Base-by-base conservation (phyloP, 2,113 vertebrate species). In the Paramisgurnus dabryanus region DNA sequence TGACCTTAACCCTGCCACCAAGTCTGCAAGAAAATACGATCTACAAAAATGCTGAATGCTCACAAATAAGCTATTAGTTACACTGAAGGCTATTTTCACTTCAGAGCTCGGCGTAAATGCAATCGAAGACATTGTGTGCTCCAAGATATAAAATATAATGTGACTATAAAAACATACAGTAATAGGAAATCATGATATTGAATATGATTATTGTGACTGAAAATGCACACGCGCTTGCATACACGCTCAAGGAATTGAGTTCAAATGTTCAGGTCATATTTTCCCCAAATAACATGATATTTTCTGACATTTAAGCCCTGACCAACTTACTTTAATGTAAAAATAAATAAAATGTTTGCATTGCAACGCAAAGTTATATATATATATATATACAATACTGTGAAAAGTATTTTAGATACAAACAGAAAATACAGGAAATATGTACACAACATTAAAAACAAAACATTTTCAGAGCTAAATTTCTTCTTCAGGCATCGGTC, bases 31-130 rank as follows among this genome's bases (percentile, higher is more conserved):
- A 9, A n/a, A 49, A 75, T 49, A 75, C 63, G 39, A 61, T 43
- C 40, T 45, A 27, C 27, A 8, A 73, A 47, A 60, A 78, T 72
- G 57, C 41, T 7, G 71, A 78, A 50, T 58, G 18, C 57, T 58
- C 67, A 57, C 67, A 71, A 78, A 47, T 15, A 39, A 34, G 22
- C 13, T 34, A 68, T 82, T 66, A 79, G 10, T 50, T 78, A 43
- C 57, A 5, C 43, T 41, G 43, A 47, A 45, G 49, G 49, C 18
- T 80, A 11, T 57, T 57, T 64, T 64, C 79, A 80, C 47, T 67
- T 66, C 39, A 1, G 50, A 53, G 49, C 12, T 45, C 43, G 1
- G 11, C 61, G 47, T 63, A 64, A 17, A 73, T 80, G 17, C 58
- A 61, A 69, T 47, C 4, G 34, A 47, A 13, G 70, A 47, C 4